These are phyloP conservation scores for Pasiphila rectangulata DNA, from an alignment of 2,888 invertebrate genomes.

Conservation along the genomic window DNA sequence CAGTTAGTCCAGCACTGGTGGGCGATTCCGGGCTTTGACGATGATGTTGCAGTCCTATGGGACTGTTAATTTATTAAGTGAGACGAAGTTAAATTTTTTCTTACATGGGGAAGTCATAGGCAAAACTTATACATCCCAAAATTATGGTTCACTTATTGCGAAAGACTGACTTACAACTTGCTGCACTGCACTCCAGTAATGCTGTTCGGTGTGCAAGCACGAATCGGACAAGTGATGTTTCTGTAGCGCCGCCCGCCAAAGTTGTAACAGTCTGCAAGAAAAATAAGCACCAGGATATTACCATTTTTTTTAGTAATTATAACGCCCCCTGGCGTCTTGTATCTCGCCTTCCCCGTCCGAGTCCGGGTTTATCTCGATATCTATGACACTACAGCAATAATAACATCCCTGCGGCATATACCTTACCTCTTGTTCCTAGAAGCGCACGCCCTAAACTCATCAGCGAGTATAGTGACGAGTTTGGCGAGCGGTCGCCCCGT, in stretches of 20 bases:
- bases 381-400: too few relatives aligned
- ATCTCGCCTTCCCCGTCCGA: neutral
- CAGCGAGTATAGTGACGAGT: conserved; percentile 55
- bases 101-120: too few relatives aligned
- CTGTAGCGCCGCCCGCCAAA: conserved; percentile 90
- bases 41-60: too few relatives aligned
- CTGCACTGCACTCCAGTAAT: conserved; percentile 95
- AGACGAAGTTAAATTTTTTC: too few relatives aligned
- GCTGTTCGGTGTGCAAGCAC: conserved; percentile 82
- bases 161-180: conserved; percentile 85
- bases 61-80: too few relatives aligned
- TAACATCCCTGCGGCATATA: too few relatives aligned
- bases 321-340: neutral
- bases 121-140: neutral
- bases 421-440: conserved; percentile 62
- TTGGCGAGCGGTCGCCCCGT: conserved; percentile 61
- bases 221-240: conserved; percentile 86
- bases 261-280: conserved; percentile 84
- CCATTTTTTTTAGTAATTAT: too few relatives aligned
- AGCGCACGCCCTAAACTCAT: conserved; percentile 66
- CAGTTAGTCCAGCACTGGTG: too few relatives aligned
- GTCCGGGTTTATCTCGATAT: neutral
- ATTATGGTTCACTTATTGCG: too few relatives aligned
- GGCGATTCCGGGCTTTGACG: too few relatives aligned
- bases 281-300: too few relatives aligned